phyloP scores from a whole-genome alignment of 2,888 invertebrate species.

The Eilema griseolum region DNA sequence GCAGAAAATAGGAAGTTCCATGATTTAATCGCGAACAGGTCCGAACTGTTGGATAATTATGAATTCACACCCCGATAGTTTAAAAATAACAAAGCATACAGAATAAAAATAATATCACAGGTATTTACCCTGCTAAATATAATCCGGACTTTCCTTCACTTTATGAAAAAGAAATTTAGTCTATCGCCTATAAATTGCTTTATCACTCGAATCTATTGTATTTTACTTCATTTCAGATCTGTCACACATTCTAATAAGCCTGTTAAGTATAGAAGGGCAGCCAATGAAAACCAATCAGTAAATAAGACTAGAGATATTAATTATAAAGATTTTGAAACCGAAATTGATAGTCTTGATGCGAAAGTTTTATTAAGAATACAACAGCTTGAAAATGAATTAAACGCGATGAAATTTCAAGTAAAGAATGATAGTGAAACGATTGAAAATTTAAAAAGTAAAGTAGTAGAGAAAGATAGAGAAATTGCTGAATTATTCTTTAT shows the following conservation, averaged over 20 bases:
- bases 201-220: too few species aligned
- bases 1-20: too few species aligned
- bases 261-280: neutral
- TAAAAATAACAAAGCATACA: too few species aligned
- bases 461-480: neutral
- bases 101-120: too few species aligned
- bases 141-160: too few species aligned
- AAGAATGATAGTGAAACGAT: constrained; percentile 10
- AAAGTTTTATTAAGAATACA: constrained; percentile 3
- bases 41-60: too few species aligned
- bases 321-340: neutral
- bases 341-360: neutral
- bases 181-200: too few species aligned
- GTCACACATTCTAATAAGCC: neutral
- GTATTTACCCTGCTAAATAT: too few species aligned
- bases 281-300: neutral
- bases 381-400: constrained; percentile 12
- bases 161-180: too few species aligned
- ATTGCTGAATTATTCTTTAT: neutral
- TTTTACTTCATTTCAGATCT: neutral
- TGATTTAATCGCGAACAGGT: too few species aligned
- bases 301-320: neutral
- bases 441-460: constrained; percentile 11
- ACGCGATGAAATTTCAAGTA: neutral
- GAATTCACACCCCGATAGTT: too few species aligned